Percentiles rank a stretch among this genome's conserved stretches.
phyloP scores from a whole-genome alignment of 2,113 vertebrate genomes.

The Xyrauchen texanus region DNA sequence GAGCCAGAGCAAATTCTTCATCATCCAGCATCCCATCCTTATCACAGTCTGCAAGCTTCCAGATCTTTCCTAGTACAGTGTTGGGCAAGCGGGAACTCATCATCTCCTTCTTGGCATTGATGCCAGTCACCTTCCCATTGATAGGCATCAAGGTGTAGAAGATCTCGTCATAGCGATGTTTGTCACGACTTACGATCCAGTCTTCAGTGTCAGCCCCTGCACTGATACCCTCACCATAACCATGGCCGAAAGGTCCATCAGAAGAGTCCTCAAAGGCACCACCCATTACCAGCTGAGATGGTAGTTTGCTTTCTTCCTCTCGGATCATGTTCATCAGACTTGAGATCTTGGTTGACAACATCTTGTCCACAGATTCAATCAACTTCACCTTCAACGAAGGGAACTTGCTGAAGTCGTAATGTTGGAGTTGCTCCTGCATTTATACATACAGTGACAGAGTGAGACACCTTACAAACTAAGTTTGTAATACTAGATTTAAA shows the following conservation, averaged over 20 bases:
- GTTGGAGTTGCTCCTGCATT: slow-evolving; percentile 86
- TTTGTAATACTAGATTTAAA: too few species aligned
- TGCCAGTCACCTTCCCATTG: slow-evolving; percentile 92
- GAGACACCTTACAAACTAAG: too few species aligned
- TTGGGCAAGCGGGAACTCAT: slow-evolving; percentile 94
- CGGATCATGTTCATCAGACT: slow-evolving; percentile 87
- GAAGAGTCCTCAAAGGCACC: slow-evolving; percentile 92
- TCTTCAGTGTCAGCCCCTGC: slow-evolving; percentile 90
- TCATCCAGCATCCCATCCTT: slow-evolving; percentile 94
- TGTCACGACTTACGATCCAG: slow-evolving; percentile 94
- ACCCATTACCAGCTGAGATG: slow-evolving; percentile 83
- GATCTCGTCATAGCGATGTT: slow-evolving; percentile 94
- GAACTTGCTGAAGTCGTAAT: slow-evolving; percentile 94
- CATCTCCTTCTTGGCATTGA: slow-evolving; percentile 97
- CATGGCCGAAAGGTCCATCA: slow-evolving; percentile 90
- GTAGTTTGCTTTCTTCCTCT: slow-evolving; percentile 87
- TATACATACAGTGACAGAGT: neutral
- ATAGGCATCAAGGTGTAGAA: slow-evolving; percentile 93
- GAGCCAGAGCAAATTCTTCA: slow-evolving; percentile 93
- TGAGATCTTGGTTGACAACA: slow-evolving; percentile 89
- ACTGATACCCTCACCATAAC: slow-evolving; percentile 92
- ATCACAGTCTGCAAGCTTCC: slow-evolving; percentile 95
- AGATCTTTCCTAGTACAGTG: slow-evolving; percentile 94
- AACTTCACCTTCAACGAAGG: slow-evolving; percentile 92
- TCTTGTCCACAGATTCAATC: slow-evolving; percentile 93